A percentile compares a stretch with the other conserved stretches of the same genome.
Evolutionary conservation across 2,888 invertebrate species (phyloP).

Genomic region (Darwinula stevensoni): DNA sequence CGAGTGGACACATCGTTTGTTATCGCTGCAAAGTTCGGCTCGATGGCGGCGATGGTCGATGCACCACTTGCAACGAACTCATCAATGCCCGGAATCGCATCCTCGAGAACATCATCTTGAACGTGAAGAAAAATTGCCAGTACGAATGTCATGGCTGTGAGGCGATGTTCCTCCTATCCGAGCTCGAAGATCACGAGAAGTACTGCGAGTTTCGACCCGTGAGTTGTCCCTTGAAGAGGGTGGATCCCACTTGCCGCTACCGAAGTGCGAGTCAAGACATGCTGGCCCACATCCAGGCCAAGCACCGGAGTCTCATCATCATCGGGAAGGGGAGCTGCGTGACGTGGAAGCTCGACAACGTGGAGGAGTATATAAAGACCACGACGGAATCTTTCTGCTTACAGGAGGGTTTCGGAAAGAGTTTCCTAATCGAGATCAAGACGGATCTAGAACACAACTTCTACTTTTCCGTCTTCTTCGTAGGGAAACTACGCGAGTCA

Average conservation of each 20-base stretch:
- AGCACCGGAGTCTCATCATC: constrained; percentile 1
- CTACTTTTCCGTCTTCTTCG: neutral
- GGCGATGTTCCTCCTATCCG: neutral
- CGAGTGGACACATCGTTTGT: neutral
- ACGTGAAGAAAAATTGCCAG: neutral
- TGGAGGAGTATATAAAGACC: neutral
- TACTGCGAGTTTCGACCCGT: neutral
- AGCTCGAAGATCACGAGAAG: neutral
- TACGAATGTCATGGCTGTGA: neutral
- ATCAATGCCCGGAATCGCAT: neutral
- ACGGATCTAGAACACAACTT: neutral
- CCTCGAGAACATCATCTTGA: neutral
- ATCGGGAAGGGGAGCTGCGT: neutral
- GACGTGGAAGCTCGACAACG: neutral
- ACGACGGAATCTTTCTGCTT: neutral
- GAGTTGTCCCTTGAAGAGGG: neutral
- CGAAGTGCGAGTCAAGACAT: neutral
- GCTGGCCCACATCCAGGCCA: neutral
- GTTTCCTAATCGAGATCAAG: neutral
- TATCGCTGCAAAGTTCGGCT: neutral
- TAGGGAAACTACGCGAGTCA: neutral
- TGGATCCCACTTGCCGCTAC: neutral
- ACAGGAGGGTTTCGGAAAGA: neutral
- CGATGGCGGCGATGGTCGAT: neutral
- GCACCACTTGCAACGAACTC: neutral